Base-by-base conservation (phyloP, 2,888 invertebrate genomes). In the Ellobium chinense region DNA sequence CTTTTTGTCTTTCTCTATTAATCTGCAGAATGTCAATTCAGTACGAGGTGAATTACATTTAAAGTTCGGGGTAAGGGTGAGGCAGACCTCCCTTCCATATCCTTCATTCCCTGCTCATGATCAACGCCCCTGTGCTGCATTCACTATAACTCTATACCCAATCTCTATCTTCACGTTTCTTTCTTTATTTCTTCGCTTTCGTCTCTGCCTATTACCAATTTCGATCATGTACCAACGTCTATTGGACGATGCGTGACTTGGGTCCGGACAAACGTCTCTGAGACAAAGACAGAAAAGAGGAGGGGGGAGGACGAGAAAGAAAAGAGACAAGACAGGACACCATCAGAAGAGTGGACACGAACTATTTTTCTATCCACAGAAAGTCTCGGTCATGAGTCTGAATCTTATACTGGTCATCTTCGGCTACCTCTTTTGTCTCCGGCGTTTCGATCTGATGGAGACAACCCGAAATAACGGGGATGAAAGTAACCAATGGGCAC, bases 401-500 rank as follows among this genome's bases (percentile, higher is more conserved):
- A 58, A 72, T 36, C 58, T 58, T 58, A 60, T 58, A 60, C 34
- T 72, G 72, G 72, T 72, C 72, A 72, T 72, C 72, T 54, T 31
- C 18, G 24, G 60, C 27, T n/a, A n/a, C 24, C n/a, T 36, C 72
- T 60, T 31, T 72, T 72, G 34, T 60, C 60, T 21, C 36, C 18
- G 31, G 21, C 27, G n/a, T n/a, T 63, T 63, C 74, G 54, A 39
- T 74, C 39, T 24, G 62, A 29, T 27, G 60, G 31, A 37, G 63
- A 63, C 74, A 74, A 74, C 74, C 74, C 46, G 63, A 24, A 74
- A 74, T 74, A 63, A 74, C 27, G 46, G 63, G n/a, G n/a, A 37
- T n/a, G 5, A 3, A 27, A 60, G 36, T 34, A 58, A 60, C 63
- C 63, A 74, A n/a, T 62, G 37, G 74, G 31, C 74, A 63, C 62